Evolutionary conservation across 2,113 vertebrate genomes (phyloP).

Genomic region (Nibea coibor): DNA sequence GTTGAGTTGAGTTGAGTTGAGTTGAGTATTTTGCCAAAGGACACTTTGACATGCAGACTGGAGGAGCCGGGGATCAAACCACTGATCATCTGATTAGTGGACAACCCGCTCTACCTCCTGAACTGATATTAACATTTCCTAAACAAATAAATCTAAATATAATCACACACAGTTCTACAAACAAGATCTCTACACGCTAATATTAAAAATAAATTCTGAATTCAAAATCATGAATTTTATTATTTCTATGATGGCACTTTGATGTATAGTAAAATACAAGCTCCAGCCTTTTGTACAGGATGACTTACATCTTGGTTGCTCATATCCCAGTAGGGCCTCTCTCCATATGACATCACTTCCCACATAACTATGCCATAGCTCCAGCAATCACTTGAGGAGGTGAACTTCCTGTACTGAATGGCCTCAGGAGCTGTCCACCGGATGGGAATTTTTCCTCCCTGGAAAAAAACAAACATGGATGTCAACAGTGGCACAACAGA

Average conservation of each 20-base stretch:
- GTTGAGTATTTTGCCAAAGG: no score
- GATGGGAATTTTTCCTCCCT: slow-evolving; percentile 87
- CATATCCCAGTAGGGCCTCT: slow-evolving; percentile 88
- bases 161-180: not conserved
- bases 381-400: slow-evolving; percentile 86
- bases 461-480: not conserved
- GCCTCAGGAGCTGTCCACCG: slow-evolving; percentile 86
- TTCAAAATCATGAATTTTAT: not conserved
- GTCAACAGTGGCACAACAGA: not conserved
- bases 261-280: not conserved
- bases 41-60: no score
- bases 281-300: not conserved
- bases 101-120: no score
- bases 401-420: slow-evolving; percentile 87
- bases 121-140: no score
- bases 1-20: no score
- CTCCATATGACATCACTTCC: slow-evolving; percentile 87
- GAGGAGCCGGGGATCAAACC: no score
- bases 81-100: no score
- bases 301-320: slow-evolving; percentile 85
- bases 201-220: not conserved
- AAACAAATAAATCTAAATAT: not conserved
- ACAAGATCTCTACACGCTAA: not conserved
- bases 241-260: not conserved
- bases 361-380: slow-evolving; percentile 88